phyloP scores from a whole-genome alignment of 2,888 invertebrate genomes.

The Phyto melanocephala region DNA sequence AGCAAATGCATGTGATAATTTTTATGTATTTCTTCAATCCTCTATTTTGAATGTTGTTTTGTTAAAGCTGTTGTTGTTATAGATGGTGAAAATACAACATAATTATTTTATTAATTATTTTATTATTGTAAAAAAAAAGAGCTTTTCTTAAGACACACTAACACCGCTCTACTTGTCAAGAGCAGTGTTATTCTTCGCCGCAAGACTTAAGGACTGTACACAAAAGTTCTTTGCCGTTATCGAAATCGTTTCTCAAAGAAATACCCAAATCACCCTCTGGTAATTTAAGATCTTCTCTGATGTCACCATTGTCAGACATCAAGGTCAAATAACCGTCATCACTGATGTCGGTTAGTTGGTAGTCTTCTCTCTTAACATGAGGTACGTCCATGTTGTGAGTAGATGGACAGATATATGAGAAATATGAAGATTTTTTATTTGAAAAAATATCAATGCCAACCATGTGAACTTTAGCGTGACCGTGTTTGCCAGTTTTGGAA shows the following conservation, averaged over 20 bases:
- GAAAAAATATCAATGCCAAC: slow-evolving; percentile 96
- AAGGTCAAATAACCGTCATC: slow-evolving; percentile 96
- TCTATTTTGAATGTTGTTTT: slow-evolving; percentile 55
- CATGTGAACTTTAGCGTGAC: slow-evolving; percentile 99
- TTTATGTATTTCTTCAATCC: slow-evolving; percentile 57
- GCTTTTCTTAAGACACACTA: slow-evolving; percentile 58
- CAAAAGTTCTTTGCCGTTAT: slow-evolving; percentile 92
- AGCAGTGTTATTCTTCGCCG: slow-evolving; percentile 95
- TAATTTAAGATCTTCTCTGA: slow-evolving; percentile 96
- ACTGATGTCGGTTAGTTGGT: slow-evolving; percentile 93
- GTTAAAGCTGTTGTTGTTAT: slow-evolving; percentile 54
- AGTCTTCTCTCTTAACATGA: slow-evolving; percentile 98
- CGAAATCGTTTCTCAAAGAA: slow-evolving; percentile 91
- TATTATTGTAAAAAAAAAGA: slow-evolving; percentile 55
- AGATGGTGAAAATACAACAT: slow-evolving; percentile 63
- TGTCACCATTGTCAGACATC: slow-evolving; percentile 96
- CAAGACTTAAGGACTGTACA: slow-evolving; percentile 96
- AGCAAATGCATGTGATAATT: too few species aligned
- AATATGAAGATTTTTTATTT: slow-evolving; percentile 85
- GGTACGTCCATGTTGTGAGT: slow-evolving; percentile 99
- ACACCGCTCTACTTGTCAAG: slow-evolving; percentile 90
- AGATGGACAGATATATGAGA: slow-evolving; percentile 99
- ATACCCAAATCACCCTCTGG: slow-evolving; percentile 95
- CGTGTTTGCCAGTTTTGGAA: slow-evolving; percentile 99
- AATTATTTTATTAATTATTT: too few species aligned